A percentile compares a stretch with the other conserved stretches of the same genome.
Conservation (phyloP, 2,888 invertebrate genomes). For the Candidula unifasciata region DNA sequence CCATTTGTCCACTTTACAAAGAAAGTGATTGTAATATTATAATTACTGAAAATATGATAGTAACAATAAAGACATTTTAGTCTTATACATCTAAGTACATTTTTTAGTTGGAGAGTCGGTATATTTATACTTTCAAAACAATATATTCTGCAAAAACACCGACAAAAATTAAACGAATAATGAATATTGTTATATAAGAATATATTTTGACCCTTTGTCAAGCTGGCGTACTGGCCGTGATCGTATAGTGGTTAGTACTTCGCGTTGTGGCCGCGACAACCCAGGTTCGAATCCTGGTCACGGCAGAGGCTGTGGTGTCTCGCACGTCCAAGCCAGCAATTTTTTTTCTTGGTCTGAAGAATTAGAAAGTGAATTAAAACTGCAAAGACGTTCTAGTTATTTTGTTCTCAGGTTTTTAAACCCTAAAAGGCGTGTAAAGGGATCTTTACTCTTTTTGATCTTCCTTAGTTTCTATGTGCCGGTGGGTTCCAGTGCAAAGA, state of each 20-base stretch:
- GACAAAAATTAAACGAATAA: neutral
- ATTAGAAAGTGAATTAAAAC: too few species aligned
- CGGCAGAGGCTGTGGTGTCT: slow-evolving; percentile 60
- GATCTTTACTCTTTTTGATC: too few species aligned
- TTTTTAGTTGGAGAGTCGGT: neutral
- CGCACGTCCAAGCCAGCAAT: slow-evolving; percentile 49
- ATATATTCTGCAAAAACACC: neutral
- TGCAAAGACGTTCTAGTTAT: too few species aligned
- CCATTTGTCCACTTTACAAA: neutral
- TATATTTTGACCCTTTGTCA: neutral
- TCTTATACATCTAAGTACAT: too few species aligned
- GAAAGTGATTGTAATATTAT: neutral
- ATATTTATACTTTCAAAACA: neutral
- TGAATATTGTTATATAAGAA: neutral
- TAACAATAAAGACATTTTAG: too few species aligned
- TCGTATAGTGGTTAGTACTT: slow-evolving; percentile 75
- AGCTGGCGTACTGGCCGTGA: slow-evolving; percentile 64
- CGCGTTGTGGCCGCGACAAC: slow-evolving; percentile 75
- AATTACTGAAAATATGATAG: neutral
- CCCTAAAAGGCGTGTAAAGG: too few species aligned
- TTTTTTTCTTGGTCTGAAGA: slow-evolving; percentile 44
- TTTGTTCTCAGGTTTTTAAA: too few species aligned
- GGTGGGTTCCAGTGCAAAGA: too few species aligned
- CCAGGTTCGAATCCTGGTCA: slow-evolving; percentile 75
- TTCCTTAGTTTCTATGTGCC: too few species aligned